Evolutionary conservation across 2,113 vertebrate genomes (phyloP).

Genomic region (rat (Rattus norvegicus)): DNA sequence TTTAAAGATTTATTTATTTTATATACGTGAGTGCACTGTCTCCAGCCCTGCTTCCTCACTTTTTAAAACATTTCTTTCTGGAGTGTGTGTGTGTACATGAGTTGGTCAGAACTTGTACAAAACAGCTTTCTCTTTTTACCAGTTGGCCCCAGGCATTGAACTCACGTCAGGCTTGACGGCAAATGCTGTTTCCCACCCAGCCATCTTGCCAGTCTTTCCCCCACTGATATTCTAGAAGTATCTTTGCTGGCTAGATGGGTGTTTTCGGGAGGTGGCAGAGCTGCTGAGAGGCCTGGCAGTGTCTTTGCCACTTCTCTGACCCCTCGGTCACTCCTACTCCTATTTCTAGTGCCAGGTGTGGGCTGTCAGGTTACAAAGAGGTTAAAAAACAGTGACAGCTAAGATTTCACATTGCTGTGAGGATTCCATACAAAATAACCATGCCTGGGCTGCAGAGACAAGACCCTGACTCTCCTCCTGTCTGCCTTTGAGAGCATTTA

Average conservation of each 20-base stretch:
- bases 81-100: background rate
- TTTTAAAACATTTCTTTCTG: background rate
- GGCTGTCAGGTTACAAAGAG: background rate
- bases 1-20: no score
- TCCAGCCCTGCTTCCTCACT: no score
- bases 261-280: background rate
- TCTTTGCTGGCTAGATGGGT: background rate
- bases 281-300: background rate
- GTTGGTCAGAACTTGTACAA: background rate
- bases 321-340: background rate
- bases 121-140: background rate
- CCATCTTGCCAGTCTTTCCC: no score
- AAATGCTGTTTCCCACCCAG: background rate
- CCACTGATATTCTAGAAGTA: background rate
- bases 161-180: background rate
- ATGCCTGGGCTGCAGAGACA: background rate
- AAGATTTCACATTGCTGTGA: background rate
- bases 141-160: background rate
- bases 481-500: conserved; percentile 11
- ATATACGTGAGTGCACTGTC: no score
- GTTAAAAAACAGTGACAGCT: background rate
- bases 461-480: background rate
- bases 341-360: background rate
- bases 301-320: background rate
- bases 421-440: background rate